A percentile compares a stretch with the other conserved stretches of the same genome.
Conservation (phyloP, 2,888 invertebrate species). For the Synergus itoensis region DNA sequence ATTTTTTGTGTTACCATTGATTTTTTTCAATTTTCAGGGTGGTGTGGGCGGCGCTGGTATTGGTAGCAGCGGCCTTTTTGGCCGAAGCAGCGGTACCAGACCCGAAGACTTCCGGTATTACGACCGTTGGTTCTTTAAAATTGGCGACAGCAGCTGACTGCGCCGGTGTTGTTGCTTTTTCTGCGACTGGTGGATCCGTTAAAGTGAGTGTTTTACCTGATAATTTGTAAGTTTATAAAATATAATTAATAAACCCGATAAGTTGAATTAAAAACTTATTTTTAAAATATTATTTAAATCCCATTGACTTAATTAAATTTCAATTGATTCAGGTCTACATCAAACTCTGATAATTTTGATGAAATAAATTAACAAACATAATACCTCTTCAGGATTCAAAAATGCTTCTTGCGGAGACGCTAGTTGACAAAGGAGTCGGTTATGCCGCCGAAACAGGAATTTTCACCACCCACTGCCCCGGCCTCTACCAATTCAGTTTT, state of each 20-base stretch:
- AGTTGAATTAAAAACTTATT: no score
- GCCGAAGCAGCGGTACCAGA: slow-evolving; percentile 68
- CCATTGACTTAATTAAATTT: no score
- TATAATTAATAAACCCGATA: no score
- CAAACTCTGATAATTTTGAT: background rate
- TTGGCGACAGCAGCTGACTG: slow-evolving; percentile 77
- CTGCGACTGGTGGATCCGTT: slow-evolving; percentile 67
- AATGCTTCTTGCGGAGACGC: slow-evolving; percentile 66
- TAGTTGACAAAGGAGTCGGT: slow-evolving; percentile 77
- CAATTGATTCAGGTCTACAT: background rate
- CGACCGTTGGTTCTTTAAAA: slow-evolving; percentile 75
- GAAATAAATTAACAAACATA: background rate
- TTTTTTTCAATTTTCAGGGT: slow-evolving; percentile 63
- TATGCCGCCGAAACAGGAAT: slow-evolving; percentile 77
- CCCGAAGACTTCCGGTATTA: slow-evolving; percentile 69
- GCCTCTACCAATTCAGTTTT: slow-evolving; percentile 78
- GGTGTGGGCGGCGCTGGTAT: slow-evolving; percentile 71
- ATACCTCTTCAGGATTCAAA: slow-evolving; percentile 60
- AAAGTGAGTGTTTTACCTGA: slow-evolving; percentile 59
- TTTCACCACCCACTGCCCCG: slow-evolving; percentile 78
- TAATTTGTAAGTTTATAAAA: background rate
- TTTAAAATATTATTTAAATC: no score
- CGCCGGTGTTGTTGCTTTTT: slow-evolving; percentile 76
- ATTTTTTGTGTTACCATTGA: background rate
- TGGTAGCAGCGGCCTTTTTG: slow-evolving; percentile 63